Conservation (phyloP, 2,888 invertebrate genomes). For the Allolobophora icterica region DNA sequence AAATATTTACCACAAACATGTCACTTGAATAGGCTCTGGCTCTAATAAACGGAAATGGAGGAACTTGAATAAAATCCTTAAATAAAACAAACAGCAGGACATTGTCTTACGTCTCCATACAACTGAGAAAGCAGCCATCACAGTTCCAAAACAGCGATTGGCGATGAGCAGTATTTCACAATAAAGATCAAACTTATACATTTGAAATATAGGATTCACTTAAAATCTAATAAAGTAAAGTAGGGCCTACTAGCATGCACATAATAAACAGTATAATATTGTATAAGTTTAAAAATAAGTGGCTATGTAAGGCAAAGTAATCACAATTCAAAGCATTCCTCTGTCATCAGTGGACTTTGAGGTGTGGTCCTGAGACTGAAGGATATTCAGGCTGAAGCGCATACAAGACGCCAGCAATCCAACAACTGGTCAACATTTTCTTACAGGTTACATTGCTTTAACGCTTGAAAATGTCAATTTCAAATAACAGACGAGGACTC, state of each 20-base stretch:
- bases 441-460: neutral
- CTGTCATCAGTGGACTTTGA: no score
- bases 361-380: no score
- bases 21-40: neutral
- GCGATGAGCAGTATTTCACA: neutral
- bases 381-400: neutral
- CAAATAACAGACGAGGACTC: neutral
- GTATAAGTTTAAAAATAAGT: neutral
- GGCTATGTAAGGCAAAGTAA: neutral
- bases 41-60: no score
- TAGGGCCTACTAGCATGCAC: no score
- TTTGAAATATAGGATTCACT: neutral
- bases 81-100: neutral
- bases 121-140: neutral
- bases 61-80: no score
- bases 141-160: neutral
- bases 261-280: neutral
- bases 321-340: neutral
- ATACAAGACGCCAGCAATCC: constrained; percentile 1
- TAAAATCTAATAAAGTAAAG: neutral
- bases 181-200: neutral
- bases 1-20: neutral
- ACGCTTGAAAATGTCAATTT: neutral
- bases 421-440: neutral
- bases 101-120: neutral